Percentiles rank a stretch among this genome's conserved stretches.
Evolutionary conservation across 2,888 invertebrate genomes (phyloP).

Genomic region (Serrognathus titanus): DNA sequence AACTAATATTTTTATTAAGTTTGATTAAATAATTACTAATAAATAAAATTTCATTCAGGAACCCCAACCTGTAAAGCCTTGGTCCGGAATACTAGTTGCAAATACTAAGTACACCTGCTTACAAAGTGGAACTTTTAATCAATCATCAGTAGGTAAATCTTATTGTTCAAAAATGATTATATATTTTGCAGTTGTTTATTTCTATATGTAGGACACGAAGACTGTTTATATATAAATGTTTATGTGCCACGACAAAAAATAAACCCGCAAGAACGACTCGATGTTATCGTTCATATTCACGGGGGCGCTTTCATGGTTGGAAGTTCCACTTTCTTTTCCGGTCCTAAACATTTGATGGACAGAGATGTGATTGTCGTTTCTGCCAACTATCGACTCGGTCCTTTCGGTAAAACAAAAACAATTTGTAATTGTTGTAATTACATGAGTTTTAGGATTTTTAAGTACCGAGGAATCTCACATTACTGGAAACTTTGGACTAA

Average conservation of each 20-base stretch:
- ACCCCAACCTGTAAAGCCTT: slow-evolving; percentile 53
- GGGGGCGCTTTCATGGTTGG: slow-evolving; percentile 65
- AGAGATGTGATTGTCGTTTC: slow-evolving; percentile 61
- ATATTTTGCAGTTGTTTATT: no score
- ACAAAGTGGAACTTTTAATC: slow-evolving; percentile 7
- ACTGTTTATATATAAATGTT: slow-evolving; percentile 61
- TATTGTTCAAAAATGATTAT: no score
- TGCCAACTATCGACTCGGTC: slow-evolving; percentile 64
- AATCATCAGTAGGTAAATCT: background rate
- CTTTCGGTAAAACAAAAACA: slow-evolving; percentile 50
- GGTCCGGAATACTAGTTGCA: slow-evolving; percentile 63
- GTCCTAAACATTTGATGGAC: slow-evolving; percentile 58
- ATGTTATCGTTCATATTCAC: slow-evolving; percentile 61
- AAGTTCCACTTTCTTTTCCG: slow-evolving; percentile 49
- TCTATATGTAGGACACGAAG: slow-evolving; percentile 52
- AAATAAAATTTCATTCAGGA: slow-evolving; percentile 39
- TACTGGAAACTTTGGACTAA: slow-evolving; percentile 44
- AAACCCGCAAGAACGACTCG: slow-evolving; percentile 37
- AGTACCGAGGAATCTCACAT: slow-evolving; percentile 43
- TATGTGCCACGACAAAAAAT: slow-evolving; percentile 48
- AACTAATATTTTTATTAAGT: no score
- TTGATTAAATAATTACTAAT: no score
- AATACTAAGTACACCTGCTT: slow-evolving; percentile 34
- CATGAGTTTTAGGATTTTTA: slow-evolving; percentile 31
- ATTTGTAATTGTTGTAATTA: background rate